These are phyloP conservation scores for Muscicapa adusta DNA, from an alignment of 2,113 vertebrate genomes.

Conservation along the genomic window DNA sequence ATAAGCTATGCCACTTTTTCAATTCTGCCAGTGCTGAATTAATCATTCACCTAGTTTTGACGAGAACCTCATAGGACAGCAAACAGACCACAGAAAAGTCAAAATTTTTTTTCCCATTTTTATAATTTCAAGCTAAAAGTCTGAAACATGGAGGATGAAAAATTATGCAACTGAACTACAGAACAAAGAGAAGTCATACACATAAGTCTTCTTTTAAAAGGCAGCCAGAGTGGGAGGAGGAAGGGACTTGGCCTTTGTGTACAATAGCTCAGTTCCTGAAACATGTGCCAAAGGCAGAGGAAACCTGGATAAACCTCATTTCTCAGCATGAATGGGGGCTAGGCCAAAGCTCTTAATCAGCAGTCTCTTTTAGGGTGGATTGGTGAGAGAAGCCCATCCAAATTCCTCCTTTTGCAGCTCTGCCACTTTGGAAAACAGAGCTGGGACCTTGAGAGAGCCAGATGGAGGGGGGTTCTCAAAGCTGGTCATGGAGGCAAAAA, in stretches of 20 bases:
- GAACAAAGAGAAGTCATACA: not conserved
- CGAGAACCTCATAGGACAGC: not conserved
- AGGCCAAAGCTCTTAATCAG: constrained; percentile 17
- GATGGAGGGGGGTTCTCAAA: not conserved
- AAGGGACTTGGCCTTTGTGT: not conserved
- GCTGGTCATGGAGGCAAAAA: not conserved
- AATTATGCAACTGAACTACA: not conserved
- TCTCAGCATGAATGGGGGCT: not conserved
- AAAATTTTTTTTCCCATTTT: not conserved
- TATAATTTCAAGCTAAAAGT: not conserved
- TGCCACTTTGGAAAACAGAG: not conserved
- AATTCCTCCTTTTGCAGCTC: not conserved
- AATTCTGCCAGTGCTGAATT: not conserved
- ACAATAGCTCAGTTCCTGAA: constrained; percentile 10
- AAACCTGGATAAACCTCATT: not conserved
- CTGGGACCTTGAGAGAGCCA: not conserved
- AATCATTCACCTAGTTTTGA: not conserved
- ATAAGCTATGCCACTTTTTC: not conserved
- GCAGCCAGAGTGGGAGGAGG: not conserved
- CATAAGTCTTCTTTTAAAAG: not conserved
- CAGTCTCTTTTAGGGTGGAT: not conserved
- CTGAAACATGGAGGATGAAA: not conserved
- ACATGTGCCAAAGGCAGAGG: not conserved
- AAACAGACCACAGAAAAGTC: not conserved
- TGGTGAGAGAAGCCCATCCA: not conserved